These are phyloP conservation scores for Exephanes ischioxanthus DNA, from an alignment of 2,888 invertebrate genomes.

Conservation along the genomic window DNA sequence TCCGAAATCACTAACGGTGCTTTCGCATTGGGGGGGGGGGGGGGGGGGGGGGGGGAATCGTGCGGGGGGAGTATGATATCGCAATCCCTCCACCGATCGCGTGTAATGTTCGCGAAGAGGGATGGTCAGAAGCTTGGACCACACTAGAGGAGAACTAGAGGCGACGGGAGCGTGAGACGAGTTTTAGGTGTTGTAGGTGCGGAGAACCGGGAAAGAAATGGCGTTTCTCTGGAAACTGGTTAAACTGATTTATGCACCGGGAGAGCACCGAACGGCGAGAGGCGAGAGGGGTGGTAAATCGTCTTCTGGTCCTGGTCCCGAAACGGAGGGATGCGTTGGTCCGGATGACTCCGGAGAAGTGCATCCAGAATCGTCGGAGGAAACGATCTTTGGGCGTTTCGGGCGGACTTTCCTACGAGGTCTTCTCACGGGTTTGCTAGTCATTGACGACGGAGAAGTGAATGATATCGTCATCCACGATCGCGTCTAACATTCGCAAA, in stretches of 20 bases:
- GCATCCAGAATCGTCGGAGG: conserved; percentile 16
- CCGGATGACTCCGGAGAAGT: too few relatives aligned
- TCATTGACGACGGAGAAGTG: conserved; percentile 13
- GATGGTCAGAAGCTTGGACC: not conserved
- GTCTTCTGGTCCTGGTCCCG: too few relatives aligned
- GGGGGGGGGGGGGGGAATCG: conserved; percentile 17
- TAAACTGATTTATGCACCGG: conserved; percentile 63
- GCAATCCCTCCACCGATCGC: not conserved
- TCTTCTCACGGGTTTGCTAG: conserved; percentile 28
- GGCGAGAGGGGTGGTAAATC: too few relatives aligned
- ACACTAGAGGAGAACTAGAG: not conserved
- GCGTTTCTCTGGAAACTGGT: conserved; percentile 46
- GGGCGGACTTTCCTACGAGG: not conserved
- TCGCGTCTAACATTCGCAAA: not conserved
- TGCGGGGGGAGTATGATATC: conserved; percentile 5
- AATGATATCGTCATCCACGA: conserved; percentile 15
- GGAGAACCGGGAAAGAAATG: not conserved
- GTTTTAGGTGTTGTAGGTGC: too few relatives aligned
- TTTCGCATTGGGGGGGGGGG: conserved; percentile 32
- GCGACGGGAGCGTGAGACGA: too few relatives aligned
- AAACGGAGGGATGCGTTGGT: too few relatives aligned
- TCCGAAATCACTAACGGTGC: conserved; percentile 49
- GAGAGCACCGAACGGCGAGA: not conserved
- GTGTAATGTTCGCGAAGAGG: not conserved
- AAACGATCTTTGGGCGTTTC: conserved; percentile 9